Evolutionary conservation across 2,797 vertebrate genomes (phyloP).

Genomic region (Periparus ater): DNA sequence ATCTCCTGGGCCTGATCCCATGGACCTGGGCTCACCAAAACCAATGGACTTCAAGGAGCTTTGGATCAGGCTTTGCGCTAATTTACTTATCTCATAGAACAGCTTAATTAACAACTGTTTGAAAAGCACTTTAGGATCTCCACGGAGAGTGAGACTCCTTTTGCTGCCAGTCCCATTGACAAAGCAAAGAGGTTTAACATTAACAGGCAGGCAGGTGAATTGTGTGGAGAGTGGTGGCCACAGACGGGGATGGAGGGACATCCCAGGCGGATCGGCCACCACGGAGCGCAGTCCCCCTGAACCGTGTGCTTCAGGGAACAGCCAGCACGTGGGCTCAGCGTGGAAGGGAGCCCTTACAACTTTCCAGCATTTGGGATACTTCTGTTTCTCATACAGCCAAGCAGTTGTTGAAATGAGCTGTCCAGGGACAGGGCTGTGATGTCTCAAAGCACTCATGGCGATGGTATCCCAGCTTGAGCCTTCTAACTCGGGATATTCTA

Average conservation of each 20-base stretch:
- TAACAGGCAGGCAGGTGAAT: not conserved
- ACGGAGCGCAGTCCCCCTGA: rapidly evolving
- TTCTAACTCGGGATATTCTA: not conserved
- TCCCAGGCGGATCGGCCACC: rapidly evolving
- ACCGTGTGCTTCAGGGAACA: rapidly evolving
- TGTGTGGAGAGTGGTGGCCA: not conserved
- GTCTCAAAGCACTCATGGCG: rapidly evolving
- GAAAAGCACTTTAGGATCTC: slow-evolving; percentile 35
- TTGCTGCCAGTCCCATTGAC: not conserved
- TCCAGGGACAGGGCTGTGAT: not conserved
- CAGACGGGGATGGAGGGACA: rapidly evolving
- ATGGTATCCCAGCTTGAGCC: not conserved
- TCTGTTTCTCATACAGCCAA: rapidly evolving
- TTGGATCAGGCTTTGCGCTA: slow-evolving; percentile 17
- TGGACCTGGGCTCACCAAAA: not conserved
- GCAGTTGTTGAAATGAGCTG: not conserved
- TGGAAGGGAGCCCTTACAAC: not conserved
- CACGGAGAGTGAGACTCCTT: not conserved
- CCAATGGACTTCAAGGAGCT: slow-evolving; percentile 31
- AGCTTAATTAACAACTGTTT: slow-evolving; percentile 61
- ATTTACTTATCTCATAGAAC: slow-evolving; percentile 46
- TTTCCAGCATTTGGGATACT: not conserved
- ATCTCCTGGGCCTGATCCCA: slow-evolving; percentile 16
- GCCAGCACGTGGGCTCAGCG: not conserved
- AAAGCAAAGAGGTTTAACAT: not conserved